These are phyloP conservation scores for Apantesis nais DNA, from an alignment of 2,888 invertebrate genomes.

Conservation along the genomic window DNA sequence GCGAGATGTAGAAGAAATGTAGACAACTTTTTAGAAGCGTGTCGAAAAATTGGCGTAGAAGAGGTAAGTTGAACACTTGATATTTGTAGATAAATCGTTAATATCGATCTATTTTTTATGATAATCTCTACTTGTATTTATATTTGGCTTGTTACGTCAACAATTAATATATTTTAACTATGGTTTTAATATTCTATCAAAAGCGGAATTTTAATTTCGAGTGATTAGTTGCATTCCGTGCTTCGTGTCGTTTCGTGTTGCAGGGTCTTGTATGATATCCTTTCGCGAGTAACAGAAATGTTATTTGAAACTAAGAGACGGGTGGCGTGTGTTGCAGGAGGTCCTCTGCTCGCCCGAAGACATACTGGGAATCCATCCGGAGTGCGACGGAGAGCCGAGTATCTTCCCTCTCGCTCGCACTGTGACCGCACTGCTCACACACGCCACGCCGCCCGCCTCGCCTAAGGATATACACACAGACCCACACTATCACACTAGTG, in stretches of 20 bases:
- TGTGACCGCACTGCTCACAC: conserved; percentile 67
- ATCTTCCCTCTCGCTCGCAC: conserved; percentile 71
- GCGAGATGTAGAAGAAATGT: conserved; percentile 97
- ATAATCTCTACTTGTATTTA: background rate
- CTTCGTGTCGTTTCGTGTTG: conserved; percentile 63
- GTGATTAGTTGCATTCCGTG: conserved; percentile 16
- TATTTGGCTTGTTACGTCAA: background rate
- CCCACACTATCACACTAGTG: conserved; percentile 47
- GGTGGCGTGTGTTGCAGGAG: conserved; percentile 89
- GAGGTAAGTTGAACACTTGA: conserved; percentile 88
- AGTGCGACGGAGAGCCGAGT: conserved; percentile 52
- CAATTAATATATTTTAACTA: background rate
- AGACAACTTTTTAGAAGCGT: conserved; percentile 97
- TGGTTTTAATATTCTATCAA: background rate
- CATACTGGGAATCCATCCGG: conserved; percentile 76
- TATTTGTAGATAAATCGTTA: background rate
- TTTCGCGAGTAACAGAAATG: conserved; percentile 64
- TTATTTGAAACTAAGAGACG: conserved; percentile 71
- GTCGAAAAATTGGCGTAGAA: conserved; percentile 96
- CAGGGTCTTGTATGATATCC: conserved; percentile 76
- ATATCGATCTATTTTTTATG: background rate
- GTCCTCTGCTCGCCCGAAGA: conserved; percentile 88
- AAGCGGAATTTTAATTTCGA: background rate
- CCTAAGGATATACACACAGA: conserved; percentile 76
- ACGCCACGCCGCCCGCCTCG: conserved; percentile 77